These are phyloP conservation scores for Toxostoma redivivum DNA, from an alignment of 2,113 vertebrate genomes.

Conservation along the genomic window DNA sequence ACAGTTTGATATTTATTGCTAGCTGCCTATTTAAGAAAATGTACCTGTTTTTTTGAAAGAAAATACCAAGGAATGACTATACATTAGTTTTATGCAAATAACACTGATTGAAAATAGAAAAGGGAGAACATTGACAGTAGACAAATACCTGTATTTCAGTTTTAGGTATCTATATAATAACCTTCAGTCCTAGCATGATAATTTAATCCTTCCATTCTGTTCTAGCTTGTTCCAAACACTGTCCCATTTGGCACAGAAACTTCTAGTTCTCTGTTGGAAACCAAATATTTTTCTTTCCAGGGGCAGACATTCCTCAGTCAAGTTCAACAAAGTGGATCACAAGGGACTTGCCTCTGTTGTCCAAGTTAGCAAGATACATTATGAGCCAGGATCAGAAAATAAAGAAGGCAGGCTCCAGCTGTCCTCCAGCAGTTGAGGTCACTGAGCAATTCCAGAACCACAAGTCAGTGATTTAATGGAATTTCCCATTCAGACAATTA, in stretches of 20 bases:
- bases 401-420: conserved; percentile 37
- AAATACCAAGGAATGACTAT: not conserved
- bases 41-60: not conserved
- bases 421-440: conserved; percentile 31
- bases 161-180: not conserved
- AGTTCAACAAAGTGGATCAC: conserved; percentile 42
- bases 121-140: not conserved
- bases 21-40: not conserved
- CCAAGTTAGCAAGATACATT: conserved; percentile 22
- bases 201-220: not conserved
- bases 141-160: not conserved
- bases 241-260: conserved; percentile 32
- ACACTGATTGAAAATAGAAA: not conserved
- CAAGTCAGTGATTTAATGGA: conserved; percentile 9
- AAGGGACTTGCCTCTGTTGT: conserved; percentile 34
- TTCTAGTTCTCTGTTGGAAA: conserved; percentile 41
- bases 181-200: not conserved
- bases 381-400: conserved; percentile 57
- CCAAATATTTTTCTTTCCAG: conserved; percentile 61
- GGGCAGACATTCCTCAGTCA: conserved; percentile 48
- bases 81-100: not conserved
- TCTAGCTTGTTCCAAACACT: conserved; percentile 4
- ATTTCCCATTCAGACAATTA: conserved; percentile 9
- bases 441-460: conserved; percentile 4
- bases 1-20: not conserved